Base-by-base conservation (phyloP, 2,797 vertebrate genomes). In the Rhinoraja longicauda region DNA sequence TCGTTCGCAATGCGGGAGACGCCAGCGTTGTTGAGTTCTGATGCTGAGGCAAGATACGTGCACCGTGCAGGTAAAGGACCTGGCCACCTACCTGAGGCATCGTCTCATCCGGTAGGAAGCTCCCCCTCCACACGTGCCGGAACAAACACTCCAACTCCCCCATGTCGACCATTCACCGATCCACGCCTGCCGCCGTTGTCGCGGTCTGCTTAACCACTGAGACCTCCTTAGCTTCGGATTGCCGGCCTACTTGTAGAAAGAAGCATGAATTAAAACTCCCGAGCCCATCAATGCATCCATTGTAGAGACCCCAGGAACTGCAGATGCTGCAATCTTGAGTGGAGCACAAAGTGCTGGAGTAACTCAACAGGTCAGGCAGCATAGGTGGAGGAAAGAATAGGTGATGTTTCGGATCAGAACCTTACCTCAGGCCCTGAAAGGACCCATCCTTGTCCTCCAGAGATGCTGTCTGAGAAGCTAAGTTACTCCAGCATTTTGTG, bases 141-240 rank as follows among this genome's bases (percentile, higher is more conserved):
- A 97, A 67, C 97, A 97, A 72, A 94, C 78, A 53, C 95, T 97
- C 97, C 97, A 97, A 24, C 95, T 93, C 0, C 94, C 95, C 97
- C 97, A 97, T 0, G 93, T 79, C 0, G 94, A 94, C 97, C 97
- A 97, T 8, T 93, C 0, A 0, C 95, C 94, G 59, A 1, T 72
- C 72, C 53, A 93, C 0, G 91, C 59, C 78, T 93, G 94, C 36
- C 93, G 93, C 0, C 8, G 81, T 26, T 93, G 81, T 8, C 73
- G 59, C 77, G 93, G 21, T 32, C 36, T 88, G 84, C 67, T 88
- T 19, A 67, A 5, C 84, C 84, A 88, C 15, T 88, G 84, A 36
- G 84, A 19, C 32, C 84, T 32, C 64, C 59, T 88, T 64, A 36
- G 62, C 62, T 88, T 67, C 59, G 64, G 84, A 67, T 36, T 36